Percentiles rank a stretch among this genome's conserved stretches.
phyloP scores from a whole-genome alignment of 2,113 vertebrate genomes.

The Tragelaphus strepsiceros region DNA sequence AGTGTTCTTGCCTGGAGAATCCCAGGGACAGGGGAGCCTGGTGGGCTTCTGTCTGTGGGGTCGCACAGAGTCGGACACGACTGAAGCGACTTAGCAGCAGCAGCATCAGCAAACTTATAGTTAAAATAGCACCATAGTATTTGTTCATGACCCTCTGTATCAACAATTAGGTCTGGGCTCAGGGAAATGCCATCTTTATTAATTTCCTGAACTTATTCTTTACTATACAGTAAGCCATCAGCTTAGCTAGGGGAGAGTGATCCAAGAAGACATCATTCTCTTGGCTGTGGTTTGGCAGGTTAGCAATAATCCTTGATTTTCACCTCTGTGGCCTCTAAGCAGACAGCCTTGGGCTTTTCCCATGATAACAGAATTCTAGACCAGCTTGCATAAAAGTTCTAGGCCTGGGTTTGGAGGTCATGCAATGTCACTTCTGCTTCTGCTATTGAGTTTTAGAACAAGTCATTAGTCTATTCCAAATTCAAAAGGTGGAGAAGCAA shows the following conservation, averaged over 20 bases:
- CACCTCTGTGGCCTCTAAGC: neutral
- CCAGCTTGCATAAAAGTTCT: neutral
- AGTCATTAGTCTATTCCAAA: neutral
- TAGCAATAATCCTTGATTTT: neutral
- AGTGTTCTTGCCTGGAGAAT: too few relatives aligned
- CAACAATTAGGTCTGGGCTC: neutral
- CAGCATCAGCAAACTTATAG: too few relatives aligned
- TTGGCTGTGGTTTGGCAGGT: neutral
- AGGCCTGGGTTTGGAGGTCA: neutral
- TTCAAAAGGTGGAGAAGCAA: neutral
- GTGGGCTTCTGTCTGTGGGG: too few relatives aligned
- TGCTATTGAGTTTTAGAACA: neutral
- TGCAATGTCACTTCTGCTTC: neutral
- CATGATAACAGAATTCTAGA: neutral
- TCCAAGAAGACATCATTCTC: neutral
- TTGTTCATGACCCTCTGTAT: neutral
- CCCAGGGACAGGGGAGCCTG: too few relatives aligned
- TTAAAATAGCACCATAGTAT: neutral
- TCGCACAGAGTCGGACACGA: too few relatives aligned
- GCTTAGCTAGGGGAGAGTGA: neutral
- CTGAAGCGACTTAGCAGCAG: too few relatives aligned
- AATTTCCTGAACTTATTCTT: neutral
- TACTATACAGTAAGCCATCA: neutral
- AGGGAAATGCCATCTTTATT: neutral
- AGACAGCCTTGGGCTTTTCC: neutral